phyloP scores from a whole-genome alignment of 1,140 invertebrate genomes.

The Ruditapes philippinarum region DNA sequence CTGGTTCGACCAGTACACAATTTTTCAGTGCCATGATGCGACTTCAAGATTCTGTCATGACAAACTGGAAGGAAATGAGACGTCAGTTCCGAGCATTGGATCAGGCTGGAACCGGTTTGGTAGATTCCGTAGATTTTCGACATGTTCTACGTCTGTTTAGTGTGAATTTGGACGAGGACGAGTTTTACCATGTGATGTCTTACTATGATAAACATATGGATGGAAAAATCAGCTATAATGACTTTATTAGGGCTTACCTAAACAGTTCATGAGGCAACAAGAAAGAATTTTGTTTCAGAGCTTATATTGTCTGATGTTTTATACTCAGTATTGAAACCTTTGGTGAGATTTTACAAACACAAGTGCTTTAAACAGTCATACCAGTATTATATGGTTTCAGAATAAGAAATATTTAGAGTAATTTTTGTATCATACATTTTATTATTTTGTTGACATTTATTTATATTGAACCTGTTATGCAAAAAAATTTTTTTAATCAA shows the following conservation, averaged over 20 bases:
- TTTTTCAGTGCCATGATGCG: constrained; percentile 79
- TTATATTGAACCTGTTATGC: no score
- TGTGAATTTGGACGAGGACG: constrained; percentile 83
- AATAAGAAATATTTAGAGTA: not conserved
- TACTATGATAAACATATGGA: constrained; percentile 83
- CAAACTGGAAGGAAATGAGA: constrained; percentile 85
- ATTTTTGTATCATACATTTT: no score
- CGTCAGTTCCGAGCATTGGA: constrained; percentile 78
- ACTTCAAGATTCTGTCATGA: constrained; percentile 76
- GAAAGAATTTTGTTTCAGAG: not conserved
- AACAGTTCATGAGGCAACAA: constrained; percentile 52
- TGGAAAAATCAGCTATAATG: constrained; percentile 83
- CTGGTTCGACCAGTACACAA: constrained; percentile 67
- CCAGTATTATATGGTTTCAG: not conserved
- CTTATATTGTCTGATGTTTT: not conserved
- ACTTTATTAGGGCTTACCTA: constrained; percentile 83
- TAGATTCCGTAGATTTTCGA: constrained; percentile 80
- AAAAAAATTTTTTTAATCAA: no score
- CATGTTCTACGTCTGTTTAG: constrained; percentile 80
- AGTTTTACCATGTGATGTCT: constrained; percentile 82
- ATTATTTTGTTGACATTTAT: no score
- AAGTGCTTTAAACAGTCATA: not conserved
- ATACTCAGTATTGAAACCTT: not conserved
- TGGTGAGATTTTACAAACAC: not conserved
- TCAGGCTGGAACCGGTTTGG: constrained; percentile 67